These are phyloP conservation scores for Stegophylla sp. DNA, from an alignment of 2,888 invertebrate genomes.

Conservation along the genomic window DNA sequence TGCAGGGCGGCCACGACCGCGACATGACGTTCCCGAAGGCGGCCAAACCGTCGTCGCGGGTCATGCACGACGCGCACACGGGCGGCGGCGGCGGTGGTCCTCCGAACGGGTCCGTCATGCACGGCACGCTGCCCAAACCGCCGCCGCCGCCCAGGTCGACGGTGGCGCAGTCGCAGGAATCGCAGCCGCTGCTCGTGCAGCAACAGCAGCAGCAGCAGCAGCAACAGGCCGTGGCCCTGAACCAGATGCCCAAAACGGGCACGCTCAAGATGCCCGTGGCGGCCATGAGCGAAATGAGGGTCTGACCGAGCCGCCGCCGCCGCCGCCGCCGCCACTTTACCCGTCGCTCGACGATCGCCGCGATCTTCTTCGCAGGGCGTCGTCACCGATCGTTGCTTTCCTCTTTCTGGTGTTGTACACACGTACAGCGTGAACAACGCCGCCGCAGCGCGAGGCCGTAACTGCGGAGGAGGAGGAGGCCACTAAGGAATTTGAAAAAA, in stretches of 20 bases:
- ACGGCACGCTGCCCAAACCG: slow-evolving; percentile 66
- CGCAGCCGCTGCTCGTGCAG: slow-evolving; percentile 62
- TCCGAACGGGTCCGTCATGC: slow-evolving; percentile 62
- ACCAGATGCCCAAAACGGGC: slow-evolving; percentile 64
- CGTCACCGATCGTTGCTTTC: too few species aligned
- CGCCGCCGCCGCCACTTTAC: not conserved
- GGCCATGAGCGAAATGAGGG: slow-evolving; percentile 88
- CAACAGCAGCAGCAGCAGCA: slow-evolving; percentile 61
- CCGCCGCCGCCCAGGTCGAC: slow-evolving; percentile 66
- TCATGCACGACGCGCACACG: slow-evolving; percentile 30
- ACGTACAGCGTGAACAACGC: too few species aligned
- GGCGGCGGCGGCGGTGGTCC: too few species aligned
- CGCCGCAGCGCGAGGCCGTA: too few species aligned
- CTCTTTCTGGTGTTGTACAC: too few species aligned
- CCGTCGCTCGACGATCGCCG: too few species aligned
- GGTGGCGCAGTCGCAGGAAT: slow-evolving; percentile 62
- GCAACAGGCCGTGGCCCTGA: slow-evolving; percentile 32
- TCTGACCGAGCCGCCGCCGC: slow-evolving; percentile 70
- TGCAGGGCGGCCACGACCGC: slow-evolving; percentile 18
- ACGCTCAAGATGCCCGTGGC: slow-evolving; percentile 76
- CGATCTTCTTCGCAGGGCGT: too few species aligned
- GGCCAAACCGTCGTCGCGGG: slow-evolving; percentile 18
- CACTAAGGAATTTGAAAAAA: too few species aligned
- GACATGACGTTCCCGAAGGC: slow-evolving; percentile 54
- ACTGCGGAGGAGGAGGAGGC: too few species aligned